Evolutionary conservation across 2,797 vertebrate genomes (phyloP).

Genomic region (Enteromius unitaeniatus): DNA sequence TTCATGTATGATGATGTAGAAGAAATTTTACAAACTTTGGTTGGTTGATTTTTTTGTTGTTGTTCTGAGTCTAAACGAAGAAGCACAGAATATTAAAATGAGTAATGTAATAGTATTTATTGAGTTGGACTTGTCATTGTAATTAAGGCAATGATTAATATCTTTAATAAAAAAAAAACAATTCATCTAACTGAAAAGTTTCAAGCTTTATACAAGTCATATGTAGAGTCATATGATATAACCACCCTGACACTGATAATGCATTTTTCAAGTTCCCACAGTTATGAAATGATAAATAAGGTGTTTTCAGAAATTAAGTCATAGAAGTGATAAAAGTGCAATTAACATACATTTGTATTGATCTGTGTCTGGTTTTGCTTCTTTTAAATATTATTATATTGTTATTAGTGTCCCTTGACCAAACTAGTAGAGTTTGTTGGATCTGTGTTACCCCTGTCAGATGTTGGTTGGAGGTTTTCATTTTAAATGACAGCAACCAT

Average conservation of each 20-base stretch:
- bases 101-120: constrained; percentile 20
- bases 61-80: background rate
- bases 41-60: background rate
- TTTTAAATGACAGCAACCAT: no score
- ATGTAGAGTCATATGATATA: background rate
- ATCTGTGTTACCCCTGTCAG: no score
- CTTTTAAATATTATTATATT: background rate
- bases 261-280: background rate
- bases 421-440: no score
- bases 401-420: background rate
- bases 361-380: background rate
- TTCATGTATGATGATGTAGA: background rate
- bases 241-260: background rate
- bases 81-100: constrained; percentile 3
- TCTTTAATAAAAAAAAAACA: background rate
- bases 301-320: background rate
- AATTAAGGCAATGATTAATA: constrained; percentile 18
- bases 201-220: background rate
- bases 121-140: background rate
- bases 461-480: no score
- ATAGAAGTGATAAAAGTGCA: background rate
- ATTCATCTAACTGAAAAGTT: background rate
- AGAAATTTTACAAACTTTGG: background rate
- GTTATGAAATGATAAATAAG: background rate
- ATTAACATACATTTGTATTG: background rate